Base-by-base conservation (phyloP, 2,113 vertebrate species). In the Urocynchramus pylzowi region DNA sequence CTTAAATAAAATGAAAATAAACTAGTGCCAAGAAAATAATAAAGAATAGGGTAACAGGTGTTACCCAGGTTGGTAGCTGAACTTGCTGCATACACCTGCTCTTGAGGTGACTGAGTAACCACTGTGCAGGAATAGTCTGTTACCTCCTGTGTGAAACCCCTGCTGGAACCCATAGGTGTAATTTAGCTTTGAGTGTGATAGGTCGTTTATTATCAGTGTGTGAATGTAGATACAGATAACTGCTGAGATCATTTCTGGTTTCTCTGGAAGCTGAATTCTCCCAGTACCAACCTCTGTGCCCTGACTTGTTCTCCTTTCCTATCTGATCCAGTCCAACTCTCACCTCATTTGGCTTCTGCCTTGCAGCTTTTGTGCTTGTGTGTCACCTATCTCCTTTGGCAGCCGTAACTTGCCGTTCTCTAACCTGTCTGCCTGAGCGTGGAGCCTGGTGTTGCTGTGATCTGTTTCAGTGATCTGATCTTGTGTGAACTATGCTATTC, bases 271-370 rank as follows among this genome's bases (percentile, higher is more conserved):
- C 54, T 74, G 8, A 35, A 24, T 56, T 91, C 26, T 90, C 30
- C 33, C 64, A n/a, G 86, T 59, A 74, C 39, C 57, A 89, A n/a
- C 15, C 47, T 84, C 73, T 75, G 68, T 77, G 87, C 64, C 18
- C 76, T 63, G 90, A 88, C 88, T 74, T 83, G 79, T 77, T 71
- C n/a, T 84, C 39, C 56, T 77, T 75, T 95, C 52, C 56, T 92
- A 59, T 91, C 90, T 81, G 79, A 86, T 88, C 68, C 83, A 78
- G 79, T 54, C 59, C 59, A 23, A 6, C 44, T 67, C 82, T 92
- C 88, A 92, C 88, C 90, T 94, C 73, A 78, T 80, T 79, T 60
- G 52, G 75, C 93, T 86, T 61, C 88, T 94, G 85, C 87, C 92
- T 92, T 80, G 76, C 73, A 84, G 86, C 90, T 79, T 59, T 39